phyloP scores from a whole-genome alignment of 1,140 invertebrate species.

The Drosophila arizonae region DNA sequence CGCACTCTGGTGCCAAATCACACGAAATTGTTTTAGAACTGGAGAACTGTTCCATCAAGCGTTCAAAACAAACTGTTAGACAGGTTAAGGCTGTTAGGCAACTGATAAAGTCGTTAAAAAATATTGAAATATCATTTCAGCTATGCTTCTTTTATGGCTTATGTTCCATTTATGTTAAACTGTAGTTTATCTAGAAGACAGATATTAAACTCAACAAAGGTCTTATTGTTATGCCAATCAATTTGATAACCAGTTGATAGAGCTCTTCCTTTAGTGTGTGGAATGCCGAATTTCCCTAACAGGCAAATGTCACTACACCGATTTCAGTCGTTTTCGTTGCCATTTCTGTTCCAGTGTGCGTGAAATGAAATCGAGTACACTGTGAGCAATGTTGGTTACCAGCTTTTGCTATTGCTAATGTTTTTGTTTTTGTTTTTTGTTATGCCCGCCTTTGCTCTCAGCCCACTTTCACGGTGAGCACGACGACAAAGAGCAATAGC shows the following conservation, averaged over 20 bases:
- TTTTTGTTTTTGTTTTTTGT: slow-evolving; percentile 42
- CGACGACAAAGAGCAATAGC: slow-evolving; percentile 49
- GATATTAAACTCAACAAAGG: not conserved
- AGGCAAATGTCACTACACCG: not conserved
- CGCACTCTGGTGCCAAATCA: slow-evolving; percentile 58
- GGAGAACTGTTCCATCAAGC: not conserved
- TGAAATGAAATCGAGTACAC: slow-evolving; percentile 76
- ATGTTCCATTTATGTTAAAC: too few species aligned
- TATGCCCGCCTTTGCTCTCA: slow-evolving; percentile 59
- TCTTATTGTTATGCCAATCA: not conserved
- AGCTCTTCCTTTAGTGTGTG: not conserved
- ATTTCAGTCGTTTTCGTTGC: slow-evolving; percentile 9
- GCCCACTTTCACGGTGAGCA: slow-evolving; percentile 73
- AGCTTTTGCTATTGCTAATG: slow-evolving; percentile 42
- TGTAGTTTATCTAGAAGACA: too few species aligned
- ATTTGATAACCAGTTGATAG: not conserved
- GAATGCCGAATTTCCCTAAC: slow-evolving; percentile 11
- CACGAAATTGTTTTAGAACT: slow-evolving; percentile 15
- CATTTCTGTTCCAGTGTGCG: slow-evolving; percentile 43
- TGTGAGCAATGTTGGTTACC: slow-evolving; percentile 60
- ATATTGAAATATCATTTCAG: too few species aligned
- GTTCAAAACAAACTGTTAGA: too few species aligned
- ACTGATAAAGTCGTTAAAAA: too few species aligned
- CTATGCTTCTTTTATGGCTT: too few species aligned
- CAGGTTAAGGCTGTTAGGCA: too few species aligned